Evolutionary conservation across 2,113 vertebrate genomes (phyloP).

Genomic region (Nicator chloris): DNA sequence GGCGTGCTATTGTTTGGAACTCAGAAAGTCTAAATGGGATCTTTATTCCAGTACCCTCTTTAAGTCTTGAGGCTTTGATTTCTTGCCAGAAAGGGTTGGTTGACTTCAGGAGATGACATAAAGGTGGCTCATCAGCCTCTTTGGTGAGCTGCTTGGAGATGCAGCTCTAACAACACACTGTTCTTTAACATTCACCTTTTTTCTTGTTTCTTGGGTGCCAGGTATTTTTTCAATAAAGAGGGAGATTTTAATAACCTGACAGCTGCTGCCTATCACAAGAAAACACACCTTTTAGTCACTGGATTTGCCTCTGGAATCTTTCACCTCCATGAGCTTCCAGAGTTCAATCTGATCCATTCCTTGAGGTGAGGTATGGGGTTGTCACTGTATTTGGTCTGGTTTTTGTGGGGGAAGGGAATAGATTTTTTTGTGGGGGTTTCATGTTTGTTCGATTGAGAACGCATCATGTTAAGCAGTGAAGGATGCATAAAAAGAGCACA

Average conservation of each 20-base stretch:
- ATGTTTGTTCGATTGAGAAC: neutral
- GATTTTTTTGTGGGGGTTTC: fast-evolving
- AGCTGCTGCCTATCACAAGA: slow-evolving; percentile 85
- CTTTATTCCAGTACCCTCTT: neutral
- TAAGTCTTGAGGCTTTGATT: neutral
- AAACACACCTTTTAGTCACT: slow-evolving; percentile 86
- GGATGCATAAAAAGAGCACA: neutral
- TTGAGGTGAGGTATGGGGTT: slow-evolving; percentile 77
- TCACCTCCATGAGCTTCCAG: slow-evolving; percentile 93
- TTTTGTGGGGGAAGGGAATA: neutral
- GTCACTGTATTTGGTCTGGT: neutral
- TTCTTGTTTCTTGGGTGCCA: slow-evolving; percentile 35
- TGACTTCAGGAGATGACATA: neutral
- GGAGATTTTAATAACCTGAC: slow-evolving; percentile 91
- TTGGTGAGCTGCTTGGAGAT: neutral
- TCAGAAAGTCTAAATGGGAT: neutral
- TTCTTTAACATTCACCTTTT: neutral
- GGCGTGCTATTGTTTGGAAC: neutral
- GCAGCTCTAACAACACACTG: neutral
- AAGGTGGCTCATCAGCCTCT: neutral
- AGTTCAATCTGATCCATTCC: slow-evolving; percentile 93
- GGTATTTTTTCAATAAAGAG: slow-evolving; percentile 94
- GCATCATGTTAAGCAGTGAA: neutral
- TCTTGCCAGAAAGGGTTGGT: neutral
- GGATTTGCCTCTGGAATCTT: slow-evolving; percentile 93